Base-by-base conservation (phyloP, 2,113 vertebrate species). In the Colistium nudipinnis region DNA sequence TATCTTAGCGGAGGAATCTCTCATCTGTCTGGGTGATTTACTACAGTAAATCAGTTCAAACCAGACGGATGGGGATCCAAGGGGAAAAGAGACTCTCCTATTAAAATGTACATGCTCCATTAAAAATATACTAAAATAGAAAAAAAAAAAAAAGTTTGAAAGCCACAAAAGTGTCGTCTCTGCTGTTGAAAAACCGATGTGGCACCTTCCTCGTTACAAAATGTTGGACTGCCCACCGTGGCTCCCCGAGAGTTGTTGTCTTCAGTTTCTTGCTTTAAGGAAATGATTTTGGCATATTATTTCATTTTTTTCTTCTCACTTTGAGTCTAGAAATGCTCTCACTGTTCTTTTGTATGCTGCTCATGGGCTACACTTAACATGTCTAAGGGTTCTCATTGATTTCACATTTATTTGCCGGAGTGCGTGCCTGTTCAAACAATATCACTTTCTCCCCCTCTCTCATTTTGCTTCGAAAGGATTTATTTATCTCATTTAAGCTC, bases 391-490 rank as follows among this genome's bases (percentile, higher is more conserved):
- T 6, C 72, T 60, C 54, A 85, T 87, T 82, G 85, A 90, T 89
- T 89, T 87, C 43, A 62, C 81, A 87, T 87, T 81, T 83, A 60
- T 81, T 88, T 88, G 63, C 49, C 57, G 55, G 86, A 78, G 75
- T 82, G 78, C 27, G 59, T 27, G 62, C 52, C 70, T 62, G 49
- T 75, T 70, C 20, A 70, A 77, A 56, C 45, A 76, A 68, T 70
- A 76, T 30, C 41, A 25, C 25, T 54, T 54, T 6, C 16, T n/a
- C 61, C 51, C 31, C 19, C 57, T 47, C 61, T 49, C 61, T 72
- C 22, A 0, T 76, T 70, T 77, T 47, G 36, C 59, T 56, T 71
- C 76, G 39, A 80, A 78, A 76, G 57, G 66, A 78, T 78, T 71
- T 83, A 80, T 83, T 85, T 80, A 80, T 82, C 63, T 81, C 54